Conservation (phyloP, 2,888 invertebrate species). For the Apamea epomidion region DNA sequence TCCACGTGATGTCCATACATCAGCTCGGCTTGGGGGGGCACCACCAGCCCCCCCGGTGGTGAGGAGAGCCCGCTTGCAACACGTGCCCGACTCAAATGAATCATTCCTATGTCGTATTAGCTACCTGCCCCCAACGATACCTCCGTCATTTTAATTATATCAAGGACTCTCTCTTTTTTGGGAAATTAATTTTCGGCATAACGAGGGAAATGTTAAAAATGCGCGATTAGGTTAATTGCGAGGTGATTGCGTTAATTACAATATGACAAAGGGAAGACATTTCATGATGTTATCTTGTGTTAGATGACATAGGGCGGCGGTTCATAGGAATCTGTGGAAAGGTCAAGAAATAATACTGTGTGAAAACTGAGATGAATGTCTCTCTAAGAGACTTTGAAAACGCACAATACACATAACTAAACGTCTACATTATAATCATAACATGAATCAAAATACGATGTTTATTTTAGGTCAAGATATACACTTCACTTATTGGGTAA, state of each 20-base stretch:
- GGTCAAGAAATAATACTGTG: neutral
- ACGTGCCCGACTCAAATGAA: constrained; percentile 65
- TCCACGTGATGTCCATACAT: constrained; percentile 64
- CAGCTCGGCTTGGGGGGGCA: constrained; percentile 30
- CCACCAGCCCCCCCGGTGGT: no score
- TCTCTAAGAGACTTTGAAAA: neutral
- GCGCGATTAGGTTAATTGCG: constrained; percentile 45
- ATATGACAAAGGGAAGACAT: constrained; percentile 2
- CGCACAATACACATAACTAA: neutral
- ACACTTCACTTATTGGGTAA: neutral
- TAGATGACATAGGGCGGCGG: neutral
- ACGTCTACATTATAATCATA: neutral
- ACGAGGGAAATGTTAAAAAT: constrained; percentile 49
- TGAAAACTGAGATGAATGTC: neutral
- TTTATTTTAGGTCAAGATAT: neutral
- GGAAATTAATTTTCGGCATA: constrained; percentile 46
- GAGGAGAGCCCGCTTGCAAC: constrained; percentile 49
- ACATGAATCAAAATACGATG: neutral
- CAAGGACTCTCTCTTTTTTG: constrained; percentile 49
- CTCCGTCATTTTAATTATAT: constrained; percentile 65
- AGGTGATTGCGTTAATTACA: constrained; percentile 45
- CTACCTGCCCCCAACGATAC: constrained; percentile 63
- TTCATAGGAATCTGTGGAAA: neutral
- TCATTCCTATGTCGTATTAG: constrained; percentile 70
- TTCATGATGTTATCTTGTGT: neutral